These are phyloP conservation scores for Bicyclus anynana DNA, from an alignment of 1,140 invertebrate species.

Conservation along the genomic window DNA sequence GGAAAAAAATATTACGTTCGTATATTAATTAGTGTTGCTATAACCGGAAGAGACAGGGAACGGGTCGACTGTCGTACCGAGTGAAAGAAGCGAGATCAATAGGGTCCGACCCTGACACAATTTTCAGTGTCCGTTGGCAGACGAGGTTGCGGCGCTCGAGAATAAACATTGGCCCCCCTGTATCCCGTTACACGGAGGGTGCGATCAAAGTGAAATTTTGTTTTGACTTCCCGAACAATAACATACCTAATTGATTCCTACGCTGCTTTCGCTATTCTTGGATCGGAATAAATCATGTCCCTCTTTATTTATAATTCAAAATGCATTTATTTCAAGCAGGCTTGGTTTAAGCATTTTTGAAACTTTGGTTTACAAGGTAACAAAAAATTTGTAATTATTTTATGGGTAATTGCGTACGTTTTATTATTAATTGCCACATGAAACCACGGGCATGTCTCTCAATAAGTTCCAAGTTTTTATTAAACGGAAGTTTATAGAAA, in stretches of 20 bases:
- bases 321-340: too few species aligned
- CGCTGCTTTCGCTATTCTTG: too few species aligned
- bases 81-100: conserved; percentile 69
- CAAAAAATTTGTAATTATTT: too few species aligned
- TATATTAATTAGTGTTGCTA: conserved; percentile 29
- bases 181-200: conserved; percentile 40
- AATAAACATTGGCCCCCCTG: conserved; percentile 53
- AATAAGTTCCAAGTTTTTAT: too few species aligned
- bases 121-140: conserved; percentile 62
- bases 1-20: conserved; percentile 22
- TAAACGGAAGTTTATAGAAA: too few species aligned
- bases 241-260: not conserved
- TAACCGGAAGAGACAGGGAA: conserved; percentile 30
- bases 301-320: too few species aligned
- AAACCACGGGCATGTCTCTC: too few species aligned
- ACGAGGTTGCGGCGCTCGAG: conserved; percentile 49
- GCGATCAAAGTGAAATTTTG: conserved; percentile 31
- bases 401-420: too few species aligned
- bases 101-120: conserved; percentile 69
- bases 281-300: too few species aligned
- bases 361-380: too few species aligned
- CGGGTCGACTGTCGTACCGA: conserved; percentile 37
- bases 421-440: too few species aligned
- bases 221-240: not conserved
- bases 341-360: too few species aligned